Evolutionary conservation across 2,113 vertebrate genomes (phyloP), one percentile per base, ranked within the genome.

Genomic region (Geococcyx californianus): DNA sequence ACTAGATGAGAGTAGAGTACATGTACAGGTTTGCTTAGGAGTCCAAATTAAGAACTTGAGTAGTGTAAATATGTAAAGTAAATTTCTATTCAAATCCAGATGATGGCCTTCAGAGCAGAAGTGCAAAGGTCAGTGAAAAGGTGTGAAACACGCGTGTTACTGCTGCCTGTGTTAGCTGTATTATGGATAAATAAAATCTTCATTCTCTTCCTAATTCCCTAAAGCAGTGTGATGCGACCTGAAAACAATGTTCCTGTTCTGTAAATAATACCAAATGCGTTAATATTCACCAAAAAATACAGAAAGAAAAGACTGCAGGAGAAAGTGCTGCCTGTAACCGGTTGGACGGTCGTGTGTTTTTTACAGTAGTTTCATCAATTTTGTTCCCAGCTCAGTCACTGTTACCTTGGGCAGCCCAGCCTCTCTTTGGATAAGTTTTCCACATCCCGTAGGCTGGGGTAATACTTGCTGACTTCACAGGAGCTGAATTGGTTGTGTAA

Each of bases 391-490:
- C 42, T 63, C 28, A 90, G 83, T 80, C 75, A 19, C 68, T 81
- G 29, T 88, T 95, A 81, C 83, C 83, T 87, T 87, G 86, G 40
- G 33, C 88, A 81, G 3, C 72, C 72, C 93, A 68, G 55, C 59
- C 84, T 96, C 72, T 52, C 72, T 78, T 59, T 78, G 90, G 34
- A 45, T 90, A 34, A 10, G 38, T 86, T 90, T 82, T 84, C 93
- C 40, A 2, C 47, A 13, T 90, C 52, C 73, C 66, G 81, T 38
- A 44, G 62, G 54, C n/a, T 64, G 56, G 56, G 64, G 28, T 44
- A 12, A 51, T 87, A 84, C 44, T 93, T 92, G 88, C 94, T 94
- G 88, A 89, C 90, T 92, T 81, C 86, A 93, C 90, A 93, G 52
- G 47, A 96, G 60, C 79, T 89, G 89, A 91, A 64, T 52, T 86